Evolutionary conservation across 2,888 invertebrate species (phyloP).

Genomic region (Teleiodes luculella): DNA sequence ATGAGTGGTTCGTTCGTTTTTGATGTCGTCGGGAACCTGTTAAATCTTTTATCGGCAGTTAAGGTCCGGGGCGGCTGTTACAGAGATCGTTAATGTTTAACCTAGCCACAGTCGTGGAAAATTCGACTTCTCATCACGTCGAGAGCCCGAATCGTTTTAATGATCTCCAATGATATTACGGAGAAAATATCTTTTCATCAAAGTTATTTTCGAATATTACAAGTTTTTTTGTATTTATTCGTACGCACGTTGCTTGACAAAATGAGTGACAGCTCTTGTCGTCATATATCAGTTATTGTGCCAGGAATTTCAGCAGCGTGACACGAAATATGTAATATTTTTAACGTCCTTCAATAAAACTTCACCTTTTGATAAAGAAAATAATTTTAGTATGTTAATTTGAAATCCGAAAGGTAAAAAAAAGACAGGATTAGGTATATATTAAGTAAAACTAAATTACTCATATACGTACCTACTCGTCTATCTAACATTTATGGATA

Average conservation of each 20-base stretch:
- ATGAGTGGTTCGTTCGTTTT: constrained; percentile 43
- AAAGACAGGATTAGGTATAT: background rate
- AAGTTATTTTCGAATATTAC: no score
- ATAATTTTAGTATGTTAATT: no score
- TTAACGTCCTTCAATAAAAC: background rate
- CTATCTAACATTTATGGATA: no score
- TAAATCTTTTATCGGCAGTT: constrained; percentile 57
- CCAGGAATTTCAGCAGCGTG: background rate
- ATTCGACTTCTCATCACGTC: constrained; percentile 31
- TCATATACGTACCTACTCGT: no score
- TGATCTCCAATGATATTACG: background rate
- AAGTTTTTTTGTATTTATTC: no score
- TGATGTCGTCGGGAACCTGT: constrained; percentile 48
- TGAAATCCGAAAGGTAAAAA: no score
- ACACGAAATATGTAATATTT: background rate
- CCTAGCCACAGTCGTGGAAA: constrained; percentile 34
- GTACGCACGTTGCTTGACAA: constrained; percentile 16
- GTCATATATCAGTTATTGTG: background rate
- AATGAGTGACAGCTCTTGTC: constrained; percentile 4
- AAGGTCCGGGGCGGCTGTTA: constrained; percentile 29
- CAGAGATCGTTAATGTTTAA: constrained; percentile 44
- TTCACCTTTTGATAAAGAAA: background rate
- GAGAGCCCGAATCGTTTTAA: background rate
- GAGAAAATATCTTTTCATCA: background rate
- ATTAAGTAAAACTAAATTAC: no score